Evolutionary conservation across 2,797 vertebrate genomes (phyloP), one percentile per base, ranked within the genome.

Genomic region (Anniella stebbinsi): DNA sequence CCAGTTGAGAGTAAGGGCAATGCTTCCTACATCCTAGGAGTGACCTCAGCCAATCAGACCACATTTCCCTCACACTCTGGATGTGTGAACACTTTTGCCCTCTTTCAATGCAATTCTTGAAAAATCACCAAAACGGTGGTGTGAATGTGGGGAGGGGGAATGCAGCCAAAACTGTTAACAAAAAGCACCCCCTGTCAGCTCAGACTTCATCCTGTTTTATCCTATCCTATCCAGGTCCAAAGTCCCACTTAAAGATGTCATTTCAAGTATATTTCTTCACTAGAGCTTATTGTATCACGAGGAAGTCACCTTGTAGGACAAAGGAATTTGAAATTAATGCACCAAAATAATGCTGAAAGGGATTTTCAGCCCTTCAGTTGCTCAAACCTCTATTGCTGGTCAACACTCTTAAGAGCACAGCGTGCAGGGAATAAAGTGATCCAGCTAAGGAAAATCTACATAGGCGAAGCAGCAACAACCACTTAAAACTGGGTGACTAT

Each of bases 381-480:
- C 36, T 77, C 60, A 25, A 89, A 84, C 23, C 45, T 77, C 28
- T 83, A 36, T 75, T 77, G 23, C n/a, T 84, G 60, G 73, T 51
- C 80, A 84, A 48, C 25, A 45, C 33, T 67, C 45, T 54, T 76
- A 54, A 88, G 80, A 54, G 57, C 21, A 76, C 28, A 67, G 38
- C 88, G 51, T 38, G n/a, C 73, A 51, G 60, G 60, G 63, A 83
- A 75, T 63, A 36, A 77, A 84, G 51, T 77, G 75, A 69, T n/a
- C 41, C 76, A 90, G 86, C 84, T n/a, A 88, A 69, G 90, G 89
- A 90, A 88, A 88, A 91, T 92, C 90, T 75, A 0, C 45, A 89
- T 95, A 89, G 88, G 94, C 94, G 94, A 93, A 90, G 93, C 92
- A 96, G 95, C 94, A 93, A 95, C 95, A 92, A 90, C 86, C 48